Percentiles rank a stretch among this genome's conserved stretches.
Evolutionary conservation across 2,888 invertebrate species (phyloP).

Genomic region (Bibio marci): DNA sequence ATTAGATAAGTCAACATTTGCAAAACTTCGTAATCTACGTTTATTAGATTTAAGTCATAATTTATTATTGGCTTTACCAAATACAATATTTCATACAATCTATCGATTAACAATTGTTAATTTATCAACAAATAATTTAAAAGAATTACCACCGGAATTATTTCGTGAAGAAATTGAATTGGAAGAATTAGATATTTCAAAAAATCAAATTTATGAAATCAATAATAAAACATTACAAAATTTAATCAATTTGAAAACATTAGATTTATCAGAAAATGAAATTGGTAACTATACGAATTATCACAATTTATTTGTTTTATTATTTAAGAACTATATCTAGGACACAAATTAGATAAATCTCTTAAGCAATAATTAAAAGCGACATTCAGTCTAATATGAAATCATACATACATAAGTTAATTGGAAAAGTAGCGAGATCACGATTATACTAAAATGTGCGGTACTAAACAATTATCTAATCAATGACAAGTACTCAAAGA

Average conservation of each 20-base stretch:
- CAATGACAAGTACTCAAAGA: too few relatives aligned
- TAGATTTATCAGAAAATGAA: slow-evolving; percentile 45
- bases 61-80: slow-evolving; percentile 31
- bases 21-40: slow-evolving; percentile 36
- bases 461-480: too few relatives aligned
- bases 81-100: slow-evolving; percentile 33
- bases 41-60: slow-evolving; percentile 46
- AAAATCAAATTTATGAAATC: slow-evolving; percentile 38
- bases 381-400: too few relatives aligned
- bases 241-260: slow-evolving; percentile 32
- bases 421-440: too few relatives aligned
- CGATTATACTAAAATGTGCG: too few relatives aligned
- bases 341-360: too few relatives aligned
- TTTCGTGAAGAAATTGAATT: slow-evolving; percentile 35
- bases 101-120: slow-evolving; percentile 24
- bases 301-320: not conserved
- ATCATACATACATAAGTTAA: too few relatives aligned
- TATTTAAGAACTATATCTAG: too few relatives aligned
- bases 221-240: slow-evolving; percentile 33
- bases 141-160: slow-evolving; percentile 30
- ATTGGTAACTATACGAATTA: slow-evolving; percentile 18
- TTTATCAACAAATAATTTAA: slow-evolving; percentile 28
- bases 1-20: slow-evolving; percentile 32
- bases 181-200: slow-evolving; percentile 46
- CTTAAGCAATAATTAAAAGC: too few relatives aligned